Base-by-base conservation (phyloP, 1,140 invertebrate genomes). In the Lordiphosa clarofinis region DNA sequence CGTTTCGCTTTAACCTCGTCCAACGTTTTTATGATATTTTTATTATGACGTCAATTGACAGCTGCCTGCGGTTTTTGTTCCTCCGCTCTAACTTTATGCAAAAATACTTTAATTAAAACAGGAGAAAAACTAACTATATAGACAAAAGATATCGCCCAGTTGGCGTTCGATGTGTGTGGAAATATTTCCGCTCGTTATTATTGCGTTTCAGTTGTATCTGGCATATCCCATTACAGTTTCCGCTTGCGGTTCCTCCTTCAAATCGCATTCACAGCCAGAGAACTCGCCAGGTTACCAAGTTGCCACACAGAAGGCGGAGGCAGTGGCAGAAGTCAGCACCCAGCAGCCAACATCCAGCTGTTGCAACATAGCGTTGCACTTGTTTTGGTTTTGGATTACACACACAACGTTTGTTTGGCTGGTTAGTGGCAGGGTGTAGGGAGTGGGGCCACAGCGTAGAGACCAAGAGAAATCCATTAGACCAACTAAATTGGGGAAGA, bases 201-300 rank as follows among this genome's bases (percentile, higher is more conserved):
- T 46, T 46, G 43, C 40, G 49, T 62, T 62, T 62, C 61, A 48
- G 47, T 9, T 55, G 48, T 67, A 54, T 31, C 64, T 50, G 64
- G 49, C 64, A 67, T 66, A 57, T 65, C 64, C 61, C 64, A 66
- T 65, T 66, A 65, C 63, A 66, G 60, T 50, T 66, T 66, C 63
- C 62, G 50, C 55, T 63, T 44, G 59, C 54, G 49, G 58, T 62
- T 46, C 52, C 10, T 38, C 8, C 12, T 33, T 31, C 40, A 57
- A 60, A 57, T 28, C 35, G 11, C 59, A 56, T 21, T 12, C 38
- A 40, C 8, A 40, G 11, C 11, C 38, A 40, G 12, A 33, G 47
- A 38, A 13, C 28, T 8, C 28, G 7, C 28, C 28, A 31, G 28
- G 28, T 31, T 31, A 31, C 28, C 28, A 31, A 31, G 5, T 31